Conservation (phyloP, 2,797 vertebrate species). For the Hippoglossus hippoglossus region DNA sequence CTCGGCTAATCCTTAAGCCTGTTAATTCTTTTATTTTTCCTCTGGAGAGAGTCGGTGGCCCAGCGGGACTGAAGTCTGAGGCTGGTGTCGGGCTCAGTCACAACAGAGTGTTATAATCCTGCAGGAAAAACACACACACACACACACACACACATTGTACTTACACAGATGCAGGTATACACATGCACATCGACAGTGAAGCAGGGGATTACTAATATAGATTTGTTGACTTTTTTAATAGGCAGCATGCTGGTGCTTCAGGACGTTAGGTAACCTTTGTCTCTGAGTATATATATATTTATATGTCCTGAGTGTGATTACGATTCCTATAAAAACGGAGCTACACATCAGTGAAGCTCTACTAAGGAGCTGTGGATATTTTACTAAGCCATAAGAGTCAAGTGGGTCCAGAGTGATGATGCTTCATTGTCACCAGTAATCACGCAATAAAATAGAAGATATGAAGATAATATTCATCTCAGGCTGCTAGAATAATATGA, state of each 20-base stretch:
- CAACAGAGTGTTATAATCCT: slow-evolving; percentile 49
- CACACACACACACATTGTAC: neutral
- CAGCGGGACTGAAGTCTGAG: slow-evolving; percentile 39
- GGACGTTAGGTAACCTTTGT: neutral
- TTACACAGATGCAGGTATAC: too few relatives aligned
- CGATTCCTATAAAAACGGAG: too few relatives aligned
- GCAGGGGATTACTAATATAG: neutral
- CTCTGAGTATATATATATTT: neutral
- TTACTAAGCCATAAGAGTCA: neutral
- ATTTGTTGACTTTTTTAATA: slow-evolving; percentile 1
- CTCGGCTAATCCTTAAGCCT: slow-evolving; percentile 51
- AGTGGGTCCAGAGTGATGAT: neutral
- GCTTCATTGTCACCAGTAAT: neutral
- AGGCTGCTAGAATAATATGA: too few relatives aligned
- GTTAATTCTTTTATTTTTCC: slow-evolving; percentile 38
- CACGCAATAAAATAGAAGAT: neutral
- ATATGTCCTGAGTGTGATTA: too few relatives aligned
- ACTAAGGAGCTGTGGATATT: neutral
- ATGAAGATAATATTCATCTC: neutral
- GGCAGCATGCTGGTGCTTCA: neutral
- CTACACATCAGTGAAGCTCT: too few relatives aligned
- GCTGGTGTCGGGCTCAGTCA: slow-evolving; percentile 25
- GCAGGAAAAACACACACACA: slow-evolving; percentile 25
- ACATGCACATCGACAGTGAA: neutral
- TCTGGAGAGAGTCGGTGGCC: slow-evolving; percentile 30